Conservation (phyloP, 2,797 vertebrate species). For the Thamnophis elegans region DNA sequence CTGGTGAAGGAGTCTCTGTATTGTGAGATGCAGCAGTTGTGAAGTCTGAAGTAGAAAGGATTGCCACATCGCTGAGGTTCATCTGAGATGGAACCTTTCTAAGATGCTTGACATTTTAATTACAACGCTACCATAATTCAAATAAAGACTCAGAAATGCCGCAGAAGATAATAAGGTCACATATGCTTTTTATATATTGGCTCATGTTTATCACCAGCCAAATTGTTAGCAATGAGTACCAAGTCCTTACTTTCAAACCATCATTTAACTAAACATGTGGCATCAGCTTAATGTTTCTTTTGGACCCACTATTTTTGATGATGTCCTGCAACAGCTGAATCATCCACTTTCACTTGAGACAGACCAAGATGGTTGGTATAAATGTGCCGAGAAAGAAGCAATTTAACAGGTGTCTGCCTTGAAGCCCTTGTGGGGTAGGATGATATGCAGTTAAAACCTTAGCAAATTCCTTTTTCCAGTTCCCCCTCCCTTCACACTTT, state of each 20-base stretch:
- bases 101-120: neutral
- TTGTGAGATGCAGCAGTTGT: neutral
- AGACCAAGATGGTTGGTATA: neutral
- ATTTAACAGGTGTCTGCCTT: neutral
- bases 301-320: neutral
- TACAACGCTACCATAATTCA: neutral
- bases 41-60: neutral
- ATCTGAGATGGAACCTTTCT: neutral
- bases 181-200: neutral
- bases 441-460: neutral
- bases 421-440: neutral
- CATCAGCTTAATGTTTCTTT: neutral
- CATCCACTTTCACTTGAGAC: neutral
- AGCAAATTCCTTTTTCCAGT: neutral
- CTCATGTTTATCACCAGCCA: neutral
- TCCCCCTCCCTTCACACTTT: neutral
- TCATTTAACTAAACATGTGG: neutral
- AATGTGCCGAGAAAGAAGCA: neutral
- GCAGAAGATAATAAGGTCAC: neutral
- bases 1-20: neutral
- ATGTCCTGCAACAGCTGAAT: neutral
- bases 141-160: neutral
- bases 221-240: neutral
- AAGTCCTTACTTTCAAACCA: neutral
- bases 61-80: neutral